Evolutionary conservation across 2,113 vertebrate genomes (phyloP).

Genomic region (Gracilinanus agilis): DNA sequence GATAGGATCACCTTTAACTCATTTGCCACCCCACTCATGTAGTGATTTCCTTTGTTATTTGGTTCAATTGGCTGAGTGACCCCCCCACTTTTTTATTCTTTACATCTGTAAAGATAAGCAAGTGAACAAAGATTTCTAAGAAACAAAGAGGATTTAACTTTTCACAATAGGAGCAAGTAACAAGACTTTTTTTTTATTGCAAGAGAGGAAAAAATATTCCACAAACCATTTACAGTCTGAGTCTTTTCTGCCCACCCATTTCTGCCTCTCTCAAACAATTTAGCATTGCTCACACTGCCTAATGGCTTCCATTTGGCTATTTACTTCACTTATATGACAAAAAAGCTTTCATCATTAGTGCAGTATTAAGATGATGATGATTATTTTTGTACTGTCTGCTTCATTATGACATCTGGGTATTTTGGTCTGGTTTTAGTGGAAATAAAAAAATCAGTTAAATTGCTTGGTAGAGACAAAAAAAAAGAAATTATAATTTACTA

Average conservation of each 20-base stretch:
- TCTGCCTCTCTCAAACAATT: slow-evolving; percentile 11
- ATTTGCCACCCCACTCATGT: neutral
- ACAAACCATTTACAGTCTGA: neutral
- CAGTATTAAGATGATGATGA: slow-evolving; percentile 3
- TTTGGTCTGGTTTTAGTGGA: neutral
- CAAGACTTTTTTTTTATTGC: neutral
- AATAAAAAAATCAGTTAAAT: neutral
- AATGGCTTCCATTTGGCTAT: neutral
- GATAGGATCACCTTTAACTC: neutral
- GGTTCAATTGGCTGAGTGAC: neutral
- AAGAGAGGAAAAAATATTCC: neutral
- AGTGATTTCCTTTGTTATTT: neutral
- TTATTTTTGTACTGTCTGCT: neutral
- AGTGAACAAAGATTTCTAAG: neutral
- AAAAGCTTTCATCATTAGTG: neutral
- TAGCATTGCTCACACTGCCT: neutral
- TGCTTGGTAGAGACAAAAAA: neutral
- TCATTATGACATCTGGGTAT: neutral
- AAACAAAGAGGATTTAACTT: neutral
- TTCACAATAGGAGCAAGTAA: slow-evolving; percentile 13
- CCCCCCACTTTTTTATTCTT: neutral
- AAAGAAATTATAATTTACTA: neutral
- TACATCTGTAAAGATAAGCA: neutral
- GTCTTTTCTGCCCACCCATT: neutral
- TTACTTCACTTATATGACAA: neutral